Base-by-base conservation (phyloP, 2,113 vertebrate genomes). In the Electrona antarctica region DNA sequence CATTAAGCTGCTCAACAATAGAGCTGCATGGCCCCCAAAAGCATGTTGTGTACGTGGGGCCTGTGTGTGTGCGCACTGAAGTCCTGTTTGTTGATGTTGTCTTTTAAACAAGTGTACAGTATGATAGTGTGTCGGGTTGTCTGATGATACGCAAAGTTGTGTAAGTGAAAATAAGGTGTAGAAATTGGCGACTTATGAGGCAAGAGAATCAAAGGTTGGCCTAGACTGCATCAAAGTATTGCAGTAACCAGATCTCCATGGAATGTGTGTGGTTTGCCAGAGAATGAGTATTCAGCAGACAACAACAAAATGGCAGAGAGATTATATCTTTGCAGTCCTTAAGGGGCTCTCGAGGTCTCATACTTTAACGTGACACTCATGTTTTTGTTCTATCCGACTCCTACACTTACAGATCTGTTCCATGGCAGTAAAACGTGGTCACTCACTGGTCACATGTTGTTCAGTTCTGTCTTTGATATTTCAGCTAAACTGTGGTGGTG, bases 1-100 rank as follows among this genome's bases (percentile, higher is more conserved):
- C 69, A 80, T 87, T 85, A 84, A 84, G 80, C 73, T 76, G 47
- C 67, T 62, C 10, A 41, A 87, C 72, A 88, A 85, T 67, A 77
- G 67, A 69, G 33, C 15, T 6, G n/a, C n/a, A n/a, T n/a, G 55
- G 21, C 51, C 60, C 14, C 69, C 15, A 47, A 58, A 6, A 51
- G 6, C 59, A 58, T 59, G 64, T 41, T 41, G 21, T 21, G 7
- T 55, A 7, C 15, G 52, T 67, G 47, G 14, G 55, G 41, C 13
- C 67, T 15, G 8, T 6, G 7, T 77, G 7, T 77, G 46, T 68
- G 60, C 48, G 60, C 48, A 65, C 15, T 60, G 54, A 49, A 59
- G 57, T 61, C 69, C 57, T 28, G 64, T 49, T 13, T 28, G 64
- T 49, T 13, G 45, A 28, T 48, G 21, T 57, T 62, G 21, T 71